Conservation (phyloP, 1,140 invertebrate species). For the Papilio machaon region DNA sequence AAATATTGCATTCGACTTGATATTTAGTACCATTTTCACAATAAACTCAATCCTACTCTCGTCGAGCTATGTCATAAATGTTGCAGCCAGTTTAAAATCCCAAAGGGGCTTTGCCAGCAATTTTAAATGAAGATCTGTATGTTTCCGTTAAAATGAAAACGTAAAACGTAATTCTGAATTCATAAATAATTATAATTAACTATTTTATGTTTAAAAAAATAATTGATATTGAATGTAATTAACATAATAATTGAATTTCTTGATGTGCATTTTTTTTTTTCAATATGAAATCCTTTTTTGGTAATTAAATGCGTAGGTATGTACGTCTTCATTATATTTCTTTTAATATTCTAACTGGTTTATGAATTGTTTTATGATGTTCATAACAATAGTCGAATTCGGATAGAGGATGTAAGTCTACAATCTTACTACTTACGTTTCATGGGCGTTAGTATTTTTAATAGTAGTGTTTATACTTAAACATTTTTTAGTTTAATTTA, state of each 20-base stretch:
- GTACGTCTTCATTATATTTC: too few species aligned
- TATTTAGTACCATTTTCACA: background rate
- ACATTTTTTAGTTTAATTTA: too few species aligned
- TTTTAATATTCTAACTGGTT: too few species aligned
- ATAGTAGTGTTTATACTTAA: too few species aligned
- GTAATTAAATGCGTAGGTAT: too few species aligned
- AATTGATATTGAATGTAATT: background rate
- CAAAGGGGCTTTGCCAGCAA: background rate
- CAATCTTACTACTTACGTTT: too few species aligned
- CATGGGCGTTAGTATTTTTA: too few species aligned
- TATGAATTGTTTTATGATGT: too few species aligned
- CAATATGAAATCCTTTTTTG: too few species aligned
- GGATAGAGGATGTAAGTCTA: too few species aligned
- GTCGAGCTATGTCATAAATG: constrained; percentile 19
- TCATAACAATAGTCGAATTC: too few species aligned
- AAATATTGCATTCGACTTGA: background rate
- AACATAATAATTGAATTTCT: background rate
- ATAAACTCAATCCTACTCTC: constrained; percentile 4
- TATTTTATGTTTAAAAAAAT: background rate
- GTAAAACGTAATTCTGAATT: background rate
- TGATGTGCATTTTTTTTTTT: background rate
- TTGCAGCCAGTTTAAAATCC: constrained; percentile 13
- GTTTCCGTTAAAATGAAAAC: constrained; percentile 6
- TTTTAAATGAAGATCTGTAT: constrained; percentile 6
- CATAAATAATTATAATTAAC: too few species aligned